Conservation (phyloP, 2,113 vertebrate species). For the Petroica traversi region DNA sequence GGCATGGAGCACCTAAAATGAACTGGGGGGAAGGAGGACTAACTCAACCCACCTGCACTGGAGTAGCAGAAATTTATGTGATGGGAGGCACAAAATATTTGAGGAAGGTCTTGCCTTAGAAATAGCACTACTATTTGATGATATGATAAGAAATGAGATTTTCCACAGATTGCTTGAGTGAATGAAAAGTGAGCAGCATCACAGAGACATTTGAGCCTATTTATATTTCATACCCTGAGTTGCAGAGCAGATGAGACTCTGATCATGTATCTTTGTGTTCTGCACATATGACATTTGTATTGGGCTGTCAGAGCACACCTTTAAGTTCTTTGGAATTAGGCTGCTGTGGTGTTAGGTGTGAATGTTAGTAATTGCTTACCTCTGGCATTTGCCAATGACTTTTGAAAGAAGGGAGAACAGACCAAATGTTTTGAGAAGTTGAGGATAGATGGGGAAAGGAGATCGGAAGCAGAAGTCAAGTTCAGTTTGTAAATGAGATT, state of each 20-base stretch:
- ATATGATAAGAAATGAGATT: neutral
- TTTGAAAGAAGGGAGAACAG: neutral
- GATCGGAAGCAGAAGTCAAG: neutral
- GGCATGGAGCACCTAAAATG: neutral
- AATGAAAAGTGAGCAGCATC: neutral
- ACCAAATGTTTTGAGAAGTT: neutral
- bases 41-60: accelerated
- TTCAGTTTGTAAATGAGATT: neutral
- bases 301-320: neutral
- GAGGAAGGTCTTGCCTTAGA: neutral
- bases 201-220: neutral
- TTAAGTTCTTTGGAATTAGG: neutral
- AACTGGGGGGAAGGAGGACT: neutral
- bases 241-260: neutral
- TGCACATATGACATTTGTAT: neutral
- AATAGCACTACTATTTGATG: neutral
- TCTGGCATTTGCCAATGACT: neutral
- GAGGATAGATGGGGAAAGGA: neutral
- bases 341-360: neutral
- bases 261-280: neutral
- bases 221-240: neutral
- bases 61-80: neutral
- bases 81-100: neutral
- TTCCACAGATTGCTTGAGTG: neutral
- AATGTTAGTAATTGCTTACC: neutral